These are phyloP conservation scores for Microctonus hyperodae DNA, from an alignment of 2,888 invertebrate species.

Conservation along the genomic window DNA sequence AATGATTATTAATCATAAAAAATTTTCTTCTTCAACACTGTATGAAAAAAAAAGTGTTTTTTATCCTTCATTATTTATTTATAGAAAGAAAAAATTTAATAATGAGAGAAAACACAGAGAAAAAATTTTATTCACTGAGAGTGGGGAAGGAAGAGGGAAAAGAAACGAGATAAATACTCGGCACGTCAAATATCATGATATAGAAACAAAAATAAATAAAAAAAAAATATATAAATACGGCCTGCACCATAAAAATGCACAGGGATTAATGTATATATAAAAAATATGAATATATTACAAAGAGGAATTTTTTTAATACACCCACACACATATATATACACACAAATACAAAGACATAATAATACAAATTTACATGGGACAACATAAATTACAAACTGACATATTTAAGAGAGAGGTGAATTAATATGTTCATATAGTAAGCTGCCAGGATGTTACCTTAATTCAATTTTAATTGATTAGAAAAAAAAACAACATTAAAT, in stretches of 20 bases:
- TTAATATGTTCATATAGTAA: constrained; percentile 39
- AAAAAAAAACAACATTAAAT: constrained; percentile 12
- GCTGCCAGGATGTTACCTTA: constrained; percentile 57
- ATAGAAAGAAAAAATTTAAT: not conserved
- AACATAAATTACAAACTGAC: constrained; percentile 19
- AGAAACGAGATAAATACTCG: constrained; percentile 10
- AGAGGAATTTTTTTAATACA: not conserved
- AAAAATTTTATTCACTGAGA: not conserved
- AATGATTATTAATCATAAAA: too few relatives aligned
- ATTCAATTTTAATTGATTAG: constrained; percentile 52
- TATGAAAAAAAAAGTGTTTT: too few relatives aligned
- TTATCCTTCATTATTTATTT: not conserved
- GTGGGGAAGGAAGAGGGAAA: not conserved
- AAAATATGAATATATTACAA: not conserved
- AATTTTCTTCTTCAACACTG: not conserved
- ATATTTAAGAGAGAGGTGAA: constrained; percentile 33
- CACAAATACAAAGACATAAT: not conserved
- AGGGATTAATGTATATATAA: not conserved
- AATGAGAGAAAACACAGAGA: not conserved
- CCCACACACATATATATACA: not conserved
- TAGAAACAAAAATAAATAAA: not conserved
- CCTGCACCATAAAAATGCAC: constrained; percentile 20
- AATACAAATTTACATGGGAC: constrained; percentile 11
- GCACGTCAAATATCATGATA: not conserved
- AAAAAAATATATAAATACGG: constrained; percentile 11